Base-by-base conservation (phyloP, 2,113 vertebrate species). In the Chaetodon trifascialis region DNA sequence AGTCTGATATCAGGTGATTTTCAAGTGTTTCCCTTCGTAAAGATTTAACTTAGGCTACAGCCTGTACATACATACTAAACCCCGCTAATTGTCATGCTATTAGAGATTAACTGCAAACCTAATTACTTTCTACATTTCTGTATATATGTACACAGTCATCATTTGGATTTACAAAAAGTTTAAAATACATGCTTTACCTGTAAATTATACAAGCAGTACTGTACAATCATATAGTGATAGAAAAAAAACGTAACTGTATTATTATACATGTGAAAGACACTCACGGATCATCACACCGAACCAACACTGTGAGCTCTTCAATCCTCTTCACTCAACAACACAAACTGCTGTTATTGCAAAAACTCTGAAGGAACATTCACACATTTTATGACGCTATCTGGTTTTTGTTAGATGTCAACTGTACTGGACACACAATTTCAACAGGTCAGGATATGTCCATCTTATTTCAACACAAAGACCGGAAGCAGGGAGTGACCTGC, bases 1-100 rank as follows among this genome's bases (percentile, higher is more conserved):
- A 93, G 89, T 92, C 90, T 84, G 79, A 90, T 91, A 87, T 89
- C 87, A 94, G 93, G 95, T 96, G 91, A 92, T 96, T 95, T 97
- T 97, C 97, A 97, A 97, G 96, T 97, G 96, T 97, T 95, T 97
- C 95, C 97, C 95, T 95, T 96, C 86, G 83, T 96, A 96, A 95
- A 96, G 95, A 94, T 96, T 94, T 93, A 94, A 95, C 95, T 93
- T 94, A 30, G 30, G 30, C 30, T 30, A 95, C 94, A 95, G 91
- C 93, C 90, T 94, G 91, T 91, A 93, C 88, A 93, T 72, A 80
- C 89, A 88, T 70, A 84, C 88, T 87, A 85, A 87, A 89, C 93
- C 85, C 90, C 85, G 91, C 92, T 95, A 88, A 90, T 91, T 92
- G 90, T 95, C 97, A 97, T 97, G 97, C 97, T 95, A 94, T 94